Base-by-base conservation (phyloP, 2,113 vertebrate genomes). In the Agelaius tricolor region DNA sequence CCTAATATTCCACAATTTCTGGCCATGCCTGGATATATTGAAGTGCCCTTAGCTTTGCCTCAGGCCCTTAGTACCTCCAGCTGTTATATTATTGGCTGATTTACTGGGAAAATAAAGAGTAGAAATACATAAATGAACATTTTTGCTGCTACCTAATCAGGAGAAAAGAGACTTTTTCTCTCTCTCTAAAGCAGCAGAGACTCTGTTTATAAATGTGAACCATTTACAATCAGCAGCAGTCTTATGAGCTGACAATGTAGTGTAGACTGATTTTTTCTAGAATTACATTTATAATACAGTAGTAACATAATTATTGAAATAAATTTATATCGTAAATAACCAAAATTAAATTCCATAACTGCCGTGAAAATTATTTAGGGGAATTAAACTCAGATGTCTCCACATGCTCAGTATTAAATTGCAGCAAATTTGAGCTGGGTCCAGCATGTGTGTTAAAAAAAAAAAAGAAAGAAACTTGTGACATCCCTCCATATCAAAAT, bases 21-120 rank as follows among this genome's bases (percentile, higher is more conserved):
- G 74, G 65, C 82, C 72, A 69, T 92, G 79, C 84, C 85, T 94
- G 84, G 84, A 76, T 91, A 95, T 95, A 95, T 77, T 91, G 89
- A 97, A 98, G 69, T 79, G 96, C 97, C 97, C 96, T 97, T 90
- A 97, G 97, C 97, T 97, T 94, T 96, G 98, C 98, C 93, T 90
- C 82, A 94, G 98, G 98, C 96, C 96, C 67, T 97, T 92, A 95
- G 80, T 95, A 97, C 95, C 97, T 97, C 97, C 69, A 98, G 97
- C 97, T 97, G 97, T 92, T 97, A 94, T 94, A 96, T 98, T 98
- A 97, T 96, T 98, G 97, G 92, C 93, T 95, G 96, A 97, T 98
- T 97, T 95, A 91, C 97, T 95, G 76, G 80, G 75, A 96, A 98
- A 97, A 97, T 94, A 97, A 97, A 95, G 97, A 97, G 87, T 68